These are phyloP conservation scores for Callipepla squamata DNA, from an alignment of 2,113 vertebrate species.

Conservation along the genomic window DNA sequence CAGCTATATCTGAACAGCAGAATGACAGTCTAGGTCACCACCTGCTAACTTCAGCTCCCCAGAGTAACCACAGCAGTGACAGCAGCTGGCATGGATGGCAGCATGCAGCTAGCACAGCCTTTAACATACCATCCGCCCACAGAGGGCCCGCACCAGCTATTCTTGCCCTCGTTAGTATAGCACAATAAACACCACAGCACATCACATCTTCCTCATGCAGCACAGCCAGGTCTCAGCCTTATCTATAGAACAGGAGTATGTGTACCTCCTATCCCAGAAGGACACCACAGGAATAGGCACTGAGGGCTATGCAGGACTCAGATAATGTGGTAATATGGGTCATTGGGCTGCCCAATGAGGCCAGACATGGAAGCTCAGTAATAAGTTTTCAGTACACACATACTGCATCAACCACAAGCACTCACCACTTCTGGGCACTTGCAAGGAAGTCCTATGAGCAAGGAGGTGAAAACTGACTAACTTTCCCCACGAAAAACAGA, in stretches of 20 bases:
- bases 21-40: neutral
- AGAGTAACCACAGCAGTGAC: neutral
- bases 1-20: neutral
- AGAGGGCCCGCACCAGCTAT: neutral
- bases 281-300: rapidly evolving
- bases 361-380: rapidly evolving
- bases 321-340: neutral
- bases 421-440: neutral
- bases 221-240: neutral
- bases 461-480: neutral
- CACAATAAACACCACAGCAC: neutral
- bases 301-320: neutral
- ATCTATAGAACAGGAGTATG: neutral
- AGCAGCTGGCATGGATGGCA: neutral
- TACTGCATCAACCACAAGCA: neutral
- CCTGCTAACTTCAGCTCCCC: neutral
- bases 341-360: neutral
- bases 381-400: neutral
- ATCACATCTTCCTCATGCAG: neutral
- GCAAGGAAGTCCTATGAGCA: neutral
- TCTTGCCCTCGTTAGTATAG: rapidly evolving
- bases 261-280: neutral
- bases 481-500: neutral
- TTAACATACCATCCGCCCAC: neutral
- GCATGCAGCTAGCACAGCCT: neutral